Conservation (phyloP, 2,113 vertebrate species). For the Semicossyphus pulcher region DNA sequence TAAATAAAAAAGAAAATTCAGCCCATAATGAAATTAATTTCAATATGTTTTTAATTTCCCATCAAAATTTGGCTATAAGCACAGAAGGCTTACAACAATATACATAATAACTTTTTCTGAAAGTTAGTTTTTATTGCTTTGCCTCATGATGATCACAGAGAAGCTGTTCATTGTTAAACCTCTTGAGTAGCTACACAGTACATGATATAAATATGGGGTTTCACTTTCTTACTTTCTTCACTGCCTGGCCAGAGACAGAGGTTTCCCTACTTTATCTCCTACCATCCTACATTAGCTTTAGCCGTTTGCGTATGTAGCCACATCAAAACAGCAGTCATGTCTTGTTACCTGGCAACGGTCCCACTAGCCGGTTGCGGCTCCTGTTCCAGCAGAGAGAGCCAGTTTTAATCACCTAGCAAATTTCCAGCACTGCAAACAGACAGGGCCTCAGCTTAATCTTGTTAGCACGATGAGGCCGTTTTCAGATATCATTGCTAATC, state of each 20-base stretch:
- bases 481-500: conserved; percentile 91
- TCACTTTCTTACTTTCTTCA: conserved; percentile 34
- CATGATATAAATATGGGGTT: neutral
- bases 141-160: conserved; percentile 1
- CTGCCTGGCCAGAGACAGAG: conserved; percentile 53
- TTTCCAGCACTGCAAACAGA: conserved; percentile 87
- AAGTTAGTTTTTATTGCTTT: too few relatives aligned
- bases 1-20: too few relatives aligned
- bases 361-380: conserved; percentile 78
- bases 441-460: conserved; percentile 89
- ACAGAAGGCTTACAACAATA: too few relatives aligned
- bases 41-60: too few relatives aligned
- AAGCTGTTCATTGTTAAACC: neutral
- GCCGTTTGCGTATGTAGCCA: conserved; percentile 66
- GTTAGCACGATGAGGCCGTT: conserved; percentile 90
- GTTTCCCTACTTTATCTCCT: conserved; percentile 55
- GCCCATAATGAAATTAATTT: too few relatives aligned
- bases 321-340: conserved; percentile 78
- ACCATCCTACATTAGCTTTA: conserved; percentile 47
- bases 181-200: neutral
- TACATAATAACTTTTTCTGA: neutral
- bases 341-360: conserved; percentile 90
- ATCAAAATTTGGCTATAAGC: too few relatives aligned
- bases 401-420: conserved; percentile 87
- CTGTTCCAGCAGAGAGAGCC: conserved; percentile 82